Evolutionary conservation across 2,113 vertebrate genomes (phyloP), one percentile per base, ranked within the genome.

Genomic region (Amphiprion ocellaris): DNA sequence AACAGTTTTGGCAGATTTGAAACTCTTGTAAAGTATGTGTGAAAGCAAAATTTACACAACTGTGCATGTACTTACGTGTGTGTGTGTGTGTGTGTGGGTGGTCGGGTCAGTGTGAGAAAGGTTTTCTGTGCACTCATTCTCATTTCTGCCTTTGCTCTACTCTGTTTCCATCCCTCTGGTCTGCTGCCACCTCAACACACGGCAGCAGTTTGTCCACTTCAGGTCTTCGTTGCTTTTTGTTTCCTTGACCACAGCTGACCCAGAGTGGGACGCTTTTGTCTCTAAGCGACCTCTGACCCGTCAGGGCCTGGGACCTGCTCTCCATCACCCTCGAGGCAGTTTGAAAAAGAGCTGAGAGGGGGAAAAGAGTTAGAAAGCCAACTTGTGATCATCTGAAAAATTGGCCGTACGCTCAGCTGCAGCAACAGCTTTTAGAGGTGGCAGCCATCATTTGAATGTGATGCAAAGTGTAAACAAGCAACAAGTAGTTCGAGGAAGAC

Each of bases 271-370:
- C 39, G n/a, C 69, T 76, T 87, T 94, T 94, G 89, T 93, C 69
- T 44, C 23, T 4, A 33, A 6, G 47, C 5, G 63, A 92, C 90
- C 92, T 91, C 49, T 90, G 90, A 93, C 90, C 89, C 56, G 21
- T 23, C 37, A 60, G 92, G 89, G 85, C 91, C 92, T 92, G 92
- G 87, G 92, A 93, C 90, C 87, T 91, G 87, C 79, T 87, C 82
- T 67, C 65, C 46, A 23, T 47, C 69, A 64, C 84, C 85, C 87
- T 77, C 23, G 9, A 74, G 90, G 88, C 87, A 47, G 53, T 71
- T 74, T 81, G 47, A 78, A 86, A 86, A 74, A 73, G 65, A 79
- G 21, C 15, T 49, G 50, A 79, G 52, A 53, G 70, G 44, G 41
- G 21, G 56, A 76, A 84, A 74, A 61, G 58, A n/a, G 30, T 67